Conservation (phyloP, 2,888 invertebrate genomes). For the Chorisops tibialis region DNA sequence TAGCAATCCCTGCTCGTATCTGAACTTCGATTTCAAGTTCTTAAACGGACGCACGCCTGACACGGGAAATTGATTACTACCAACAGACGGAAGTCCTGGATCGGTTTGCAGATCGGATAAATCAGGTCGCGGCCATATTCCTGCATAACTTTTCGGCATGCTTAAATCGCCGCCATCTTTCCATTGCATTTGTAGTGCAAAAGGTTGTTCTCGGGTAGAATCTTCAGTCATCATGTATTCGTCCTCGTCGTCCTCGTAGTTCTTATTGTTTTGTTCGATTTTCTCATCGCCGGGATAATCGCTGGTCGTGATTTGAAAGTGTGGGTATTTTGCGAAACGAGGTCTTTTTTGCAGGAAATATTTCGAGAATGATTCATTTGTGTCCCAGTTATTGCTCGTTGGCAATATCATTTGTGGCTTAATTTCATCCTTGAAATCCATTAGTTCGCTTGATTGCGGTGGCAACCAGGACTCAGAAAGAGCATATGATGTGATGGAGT, state of each 20-base stretch:
- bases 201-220: constrained; percentile 2
- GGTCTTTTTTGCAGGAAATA: not conserved
- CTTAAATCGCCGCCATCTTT: not conserved
- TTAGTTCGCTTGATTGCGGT: not conserved
- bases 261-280: not conserved
- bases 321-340: not conserved
- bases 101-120: not conserved
- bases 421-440: not conserved
- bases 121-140: not conserved
- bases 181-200: constrained; percentile 14
- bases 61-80: not conserved
- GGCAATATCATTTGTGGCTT: not conserved
- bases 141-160: not conserved
- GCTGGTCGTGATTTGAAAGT: not conserved
- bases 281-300: not conserved
- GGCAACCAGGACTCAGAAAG: not conserved
- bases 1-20: too few relatives aligned
- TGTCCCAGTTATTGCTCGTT: not conserved
- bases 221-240: constrained; percentile 20
- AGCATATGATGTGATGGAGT: not conserved
- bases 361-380: not conserved
- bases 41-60: too few relatives aligned
- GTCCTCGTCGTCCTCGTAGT: constrained; percentile 14
- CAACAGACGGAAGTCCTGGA: not conserved
- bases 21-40: too few relatives aligned